Percentiles rank a stretch among this genome's conserved stretches.
Conservation (phyloP, 35 echinoderm and acorn worm genomes). For the Apostichopus parvimensis region DNA sequence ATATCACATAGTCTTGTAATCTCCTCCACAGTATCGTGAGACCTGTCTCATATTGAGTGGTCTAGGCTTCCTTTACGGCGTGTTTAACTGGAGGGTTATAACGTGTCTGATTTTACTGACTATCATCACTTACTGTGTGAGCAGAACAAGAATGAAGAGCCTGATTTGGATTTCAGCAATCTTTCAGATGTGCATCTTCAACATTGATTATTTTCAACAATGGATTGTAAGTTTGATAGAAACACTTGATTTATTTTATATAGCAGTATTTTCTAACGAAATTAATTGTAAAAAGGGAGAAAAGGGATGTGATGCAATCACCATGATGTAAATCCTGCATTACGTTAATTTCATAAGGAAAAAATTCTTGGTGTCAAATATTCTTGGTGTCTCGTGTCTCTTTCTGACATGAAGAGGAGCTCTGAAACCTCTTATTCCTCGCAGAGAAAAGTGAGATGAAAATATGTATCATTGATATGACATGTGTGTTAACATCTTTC, state of each 20-base stretch:
- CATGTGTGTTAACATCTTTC: too few species aligned
- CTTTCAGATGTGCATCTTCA: constrained; percentile 2
- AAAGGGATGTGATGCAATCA: too few species aligned
- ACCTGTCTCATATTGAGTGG: background rate
- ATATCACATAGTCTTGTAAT: background rate
- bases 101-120: background rate
- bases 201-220: background rate
- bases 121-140: background rate
- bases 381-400: too few species aligned
- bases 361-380: too few species aligned
- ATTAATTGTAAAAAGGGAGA: background rate
- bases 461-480: too few species aligned
- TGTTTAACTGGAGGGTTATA: constrained; percentile 11
- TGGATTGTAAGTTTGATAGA: background rate
- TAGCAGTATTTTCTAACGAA: background rate
- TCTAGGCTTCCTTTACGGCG: background rate
- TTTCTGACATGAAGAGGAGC: too few species aligned
- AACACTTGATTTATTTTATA: background rate
- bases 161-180: constrained; percentile 13
- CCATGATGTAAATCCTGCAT: too few species aligned
- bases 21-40: constrained; percentile 28
- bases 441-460: too few species aligned
- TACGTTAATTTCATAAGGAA: too few species aligned
- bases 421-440: too few species aligned
- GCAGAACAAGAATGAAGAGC: background rate